Base-by-base conservation (phyloP, 1,140 invertebrate genomes). In the Chironomus striatipennis region DNA sequence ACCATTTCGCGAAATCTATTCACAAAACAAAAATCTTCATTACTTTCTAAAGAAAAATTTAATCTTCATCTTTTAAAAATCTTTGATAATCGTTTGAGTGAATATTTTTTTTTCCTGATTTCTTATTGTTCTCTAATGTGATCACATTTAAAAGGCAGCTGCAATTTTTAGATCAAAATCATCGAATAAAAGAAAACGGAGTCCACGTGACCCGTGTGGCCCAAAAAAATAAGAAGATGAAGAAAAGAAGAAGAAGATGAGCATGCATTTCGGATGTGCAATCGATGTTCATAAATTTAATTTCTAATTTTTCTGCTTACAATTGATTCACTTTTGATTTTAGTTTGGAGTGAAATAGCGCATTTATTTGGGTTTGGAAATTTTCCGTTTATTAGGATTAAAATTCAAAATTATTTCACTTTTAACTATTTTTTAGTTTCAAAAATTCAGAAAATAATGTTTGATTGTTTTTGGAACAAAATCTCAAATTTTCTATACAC, bases 261-360 rank as follows among this genome's bases (percentile, higher is more conserved):
- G n/a, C 5, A 57, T 10, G 8, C n/a, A 12, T 57, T 57, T 57
- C 47, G n/a, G 12, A n/a, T 70, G 65, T 18, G 65, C 18, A 70
- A 70, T 70, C 65, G 65, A 70, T 70, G 65, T 70, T 70, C 65
- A 70, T 70, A 70, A 70, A 70, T 70, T 70, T 21, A 20, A 70
- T 70, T 70, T 34, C 24, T 70, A 8, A 70, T 70, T 21, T 21
- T 70, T 57, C 47, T n/a, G 47, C 12, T 12, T n/a, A 15, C 47
- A 57, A 57, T n/a, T 15, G 43, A 57, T n/a, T n/a, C 12, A 57
- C 12, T n/a, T 57, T 57, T 12, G 12, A 57, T n/a, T 10, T n/a
- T 57, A 1, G 2, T 5, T 57, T 57, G 9, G 0, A 57, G 15
- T n/a, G 7, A 70, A 70, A 20, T 4, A 70, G 65, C 15, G 65